Evolutionary conservation across 2,888 invertebrate genomes (phyloP).

Genomic region (Gisinianus flammeolus): DNA sequence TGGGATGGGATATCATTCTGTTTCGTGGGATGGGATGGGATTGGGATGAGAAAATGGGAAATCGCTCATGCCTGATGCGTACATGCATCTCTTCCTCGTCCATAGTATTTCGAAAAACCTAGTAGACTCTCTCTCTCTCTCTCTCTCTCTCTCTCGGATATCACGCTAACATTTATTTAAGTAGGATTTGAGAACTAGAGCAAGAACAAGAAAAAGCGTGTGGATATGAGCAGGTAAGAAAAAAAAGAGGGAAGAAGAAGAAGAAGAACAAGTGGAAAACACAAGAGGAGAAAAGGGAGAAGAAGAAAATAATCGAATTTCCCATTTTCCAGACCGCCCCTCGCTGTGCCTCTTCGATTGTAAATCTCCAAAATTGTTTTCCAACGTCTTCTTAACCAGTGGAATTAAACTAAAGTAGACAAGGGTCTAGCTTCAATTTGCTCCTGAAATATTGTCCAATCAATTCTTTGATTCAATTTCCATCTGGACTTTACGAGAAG

Average conservation of each 20-base stretch:
- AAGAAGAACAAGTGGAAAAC: not conserved
- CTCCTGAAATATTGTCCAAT: conserved; percentile 20
- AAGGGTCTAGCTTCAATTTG: conserved; percentile 16
- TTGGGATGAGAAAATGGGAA: too few relatives aligned
- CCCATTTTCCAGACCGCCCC: conserved; percentile 12
- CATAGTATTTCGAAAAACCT: too few relatives aligned
- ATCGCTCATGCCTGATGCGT: too few relatives aligned
- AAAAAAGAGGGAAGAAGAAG: not conserved
- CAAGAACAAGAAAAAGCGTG: not conserved
- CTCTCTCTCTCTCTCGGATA: too few relatives aligned
- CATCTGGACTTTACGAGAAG: not conserved
- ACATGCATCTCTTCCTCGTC: too few relatives aligned
- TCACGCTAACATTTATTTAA: not conserved
- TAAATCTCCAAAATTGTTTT: conserved; percentile 26
- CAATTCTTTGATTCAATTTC: conserved; percentile 7
- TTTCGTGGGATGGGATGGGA: too few relatives aligned
- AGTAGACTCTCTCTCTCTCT: not conserved
- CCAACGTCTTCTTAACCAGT: not conserved
- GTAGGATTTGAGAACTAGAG: not conserved
- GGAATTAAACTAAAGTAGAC: conserved; percentile 16
- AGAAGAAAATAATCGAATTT: conserved; percentile 8
- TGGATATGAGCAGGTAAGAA: not conserved
- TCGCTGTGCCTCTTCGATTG: conserved; percentile 17
- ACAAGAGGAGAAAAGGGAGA: not conserved
- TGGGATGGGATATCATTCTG: too few relatives aligned